Base-by-base conservation (phyloP, 2,113 vertebrate species). In the Pelusios castaneus region DNA sequence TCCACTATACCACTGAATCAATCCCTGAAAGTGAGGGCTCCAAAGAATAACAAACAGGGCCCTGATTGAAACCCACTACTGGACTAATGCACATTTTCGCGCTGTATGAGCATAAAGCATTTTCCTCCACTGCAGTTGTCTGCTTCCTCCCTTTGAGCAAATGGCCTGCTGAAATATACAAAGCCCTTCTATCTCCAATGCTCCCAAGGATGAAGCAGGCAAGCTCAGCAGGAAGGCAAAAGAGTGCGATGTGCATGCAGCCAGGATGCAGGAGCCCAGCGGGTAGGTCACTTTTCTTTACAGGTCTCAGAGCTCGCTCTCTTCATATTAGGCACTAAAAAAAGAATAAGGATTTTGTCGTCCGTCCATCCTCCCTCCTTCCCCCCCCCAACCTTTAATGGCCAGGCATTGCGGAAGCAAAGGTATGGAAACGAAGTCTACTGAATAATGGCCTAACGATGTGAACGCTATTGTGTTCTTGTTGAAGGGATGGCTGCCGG, bases 401-500 rank as follows among this genome's bases (percentile, higher is more conserved):
- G 89, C 89, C 87, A 82, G 92, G 89, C 93, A 83, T 60, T 24
- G 88, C 77, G 41, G 84, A 63, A 95, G 88, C 87, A 84, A 89
- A 84, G 85, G 91, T 88, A 96, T 93, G 95, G 95, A 95, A 96
- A 94, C 78, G 60, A 80, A 88, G 29, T 95, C 93, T 95, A 27
- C 22, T 95, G 77, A 89, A 92, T 94, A 87, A 94, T 84, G 87
- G 85, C 91, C 93, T 92, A 92, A 91, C 92, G 96, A 94, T 88
- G 84, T 89, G 84, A 92, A 89, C 78, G 91, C 85, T 90, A 49
- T 91, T 90, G 79, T 45, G 91, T 94, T 96, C 95, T 81, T 94
- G 92, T 95, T 92, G 95, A 97, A 93, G 80, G 95, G 91, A 89
- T 80, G 87, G 84, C 88, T 91, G 94, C 97, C 96, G 89, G 92